phyloP scores from a whole-genome alignment of 1,140 invertebrate species.

The Heliconius himera region DNA sequence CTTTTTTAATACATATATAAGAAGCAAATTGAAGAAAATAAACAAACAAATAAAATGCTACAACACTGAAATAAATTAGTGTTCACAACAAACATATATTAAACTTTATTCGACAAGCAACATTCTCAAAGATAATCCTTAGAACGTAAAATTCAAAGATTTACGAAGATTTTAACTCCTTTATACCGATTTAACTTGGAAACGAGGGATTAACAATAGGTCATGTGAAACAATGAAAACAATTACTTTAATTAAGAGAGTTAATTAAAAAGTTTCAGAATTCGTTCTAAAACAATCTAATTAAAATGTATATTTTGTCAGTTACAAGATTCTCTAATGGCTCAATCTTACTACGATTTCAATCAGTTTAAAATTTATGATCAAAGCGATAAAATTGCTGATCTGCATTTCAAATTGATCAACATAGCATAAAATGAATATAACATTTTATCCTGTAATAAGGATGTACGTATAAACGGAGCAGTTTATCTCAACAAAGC shows the following conservation, averaged over 20 bases:
- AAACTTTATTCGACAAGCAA: slow-evolving; percentile 41
- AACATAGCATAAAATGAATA: neutral
- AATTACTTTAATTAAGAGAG: slow-evolving; percentile 30
- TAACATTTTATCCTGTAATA: neutral
- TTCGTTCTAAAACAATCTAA: neutral
- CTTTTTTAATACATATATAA: too few species aligned
- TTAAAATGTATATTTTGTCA: slow-evolving; percentile 15
- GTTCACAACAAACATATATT: slow-evolving; percentile 18
- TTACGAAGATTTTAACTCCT: slow-evolving; percentile 41
- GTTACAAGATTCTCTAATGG: neutral
- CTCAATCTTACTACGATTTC: neutral
- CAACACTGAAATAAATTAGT: neutral
- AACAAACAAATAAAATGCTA: neutral
- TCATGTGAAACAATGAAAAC: slow-evolving; percentile 34
- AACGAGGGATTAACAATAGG: slow-evolving; percentile 38
- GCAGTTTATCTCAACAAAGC: too few species aligned
- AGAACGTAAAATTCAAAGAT: slow-evolving; percentile 47
- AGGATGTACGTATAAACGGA: neutral
- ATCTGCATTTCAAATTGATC: slow-evolving; percentile 5
- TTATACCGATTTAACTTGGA: slow-evolving; percentile 42
- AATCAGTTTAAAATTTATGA: slow-evolving; percentile 16
- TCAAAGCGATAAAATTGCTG: slow-evolving; percentile 17
- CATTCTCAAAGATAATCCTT: slow-evolving; percentile 40
- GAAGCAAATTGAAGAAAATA: neutral
- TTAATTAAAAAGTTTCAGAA: slow-evolving; percentile 26